Base-by-base conservation (phyloP, 2,888 invertebrate genomes). In the Brachyptera putata region DNA sequence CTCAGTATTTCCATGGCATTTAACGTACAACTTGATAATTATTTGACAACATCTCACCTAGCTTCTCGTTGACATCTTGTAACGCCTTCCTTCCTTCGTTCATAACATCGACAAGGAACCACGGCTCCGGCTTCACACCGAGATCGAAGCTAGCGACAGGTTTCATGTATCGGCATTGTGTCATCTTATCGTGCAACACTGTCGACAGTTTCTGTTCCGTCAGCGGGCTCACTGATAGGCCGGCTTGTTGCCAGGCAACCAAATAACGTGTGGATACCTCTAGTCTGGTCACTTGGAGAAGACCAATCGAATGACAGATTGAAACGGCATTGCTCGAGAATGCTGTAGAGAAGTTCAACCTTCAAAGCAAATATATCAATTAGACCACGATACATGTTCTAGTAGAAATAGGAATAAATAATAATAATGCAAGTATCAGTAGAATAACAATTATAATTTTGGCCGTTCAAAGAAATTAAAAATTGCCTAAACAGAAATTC, bases 261-360 rank as follows among this genome's bases (percentile, higher is more conserved):
- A 86, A 77, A 74, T 94, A 95, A 67, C 92, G 80, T 3, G 83
- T 84, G 0, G 91, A 90, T 34, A 84, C 80, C 77, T 98, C 98
- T 57, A 98, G 78, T 57, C 97, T 82, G 2, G 77, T 80, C 3
- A 98, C 81, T 72, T 85, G 82, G 39, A 76, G 75, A 30, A 96
- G 75, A 1, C 91, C 90, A 46, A 95, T 83, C 68, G 92, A 89
- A 65, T 86, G 84, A 72, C 94, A 95, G 67, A 97, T 96, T 57
- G 95, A 94, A 1, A 97, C 91, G 25, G 95, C 93, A 76, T 98
- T 98, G 67, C 95, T 96, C 0, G 95, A 96, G 73, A 92, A 92
- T 0, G 98, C 88, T 37, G 97, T 97, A 14, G 94, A 95, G 74
- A 96, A 96, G 75, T 95, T 94, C 68, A 95, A 86, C 67, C 95